Evolutionary conservation across 1,140 invertebrate species (phyloP), one percentile per base, ranked within the genome.

Genomic region (Acromyrmex heyeri): DNA sequence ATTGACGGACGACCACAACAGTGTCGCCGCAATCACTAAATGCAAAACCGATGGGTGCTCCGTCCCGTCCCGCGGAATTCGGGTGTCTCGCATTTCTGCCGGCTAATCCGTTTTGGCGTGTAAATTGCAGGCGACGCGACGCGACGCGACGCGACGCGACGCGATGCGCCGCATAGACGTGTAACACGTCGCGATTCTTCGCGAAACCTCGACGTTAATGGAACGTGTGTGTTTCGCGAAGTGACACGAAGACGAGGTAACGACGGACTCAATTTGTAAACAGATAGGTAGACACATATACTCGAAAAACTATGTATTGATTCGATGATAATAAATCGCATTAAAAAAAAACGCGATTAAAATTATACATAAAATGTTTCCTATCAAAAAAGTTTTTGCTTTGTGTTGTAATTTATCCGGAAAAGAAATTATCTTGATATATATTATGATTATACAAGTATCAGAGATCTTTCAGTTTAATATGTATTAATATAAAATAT

Each of bases 1-100:
- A 91, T 85, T 89, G 90, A 86, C 90, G 77, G 62, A 87, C 77
- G 73, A 91, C 90, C 87, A 77, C 85, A 88, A 72, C 85, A 86
- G 62, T 81, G 55, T 83, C 86, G 75, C 87, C 75, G 78, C 86
- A 85, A 90, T 92, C 86, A 65, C 75, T 86, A 87, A 92, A 91
- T 78, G 86, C 87, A 86, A 90, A 90, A 78, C 78, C 76, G 82
- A 88, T 78, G 55, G 44, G 67, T 65, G 72, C 73, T 24, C 59
- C 30, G 34, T 72, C 50, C 24, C 30, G 21, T 30, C 44, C 12
- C 62, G 48, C 65, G 55, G 64, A 75, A 77, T 67, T 86, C 61
- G 44, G 61, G n/a, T 3, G 30, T 67, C 38, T 55, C 64, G 53
- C 27, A 55, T 85, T 38, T 24, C 65, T 5, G 27, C 6, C 62